Percentiles rank a stretch among this genome's conserved stretches.
Evolutionary conservation across 2,888 invertebrate genomes (phyloP).

Genomic region (Arctia plantaginis): DNA sequence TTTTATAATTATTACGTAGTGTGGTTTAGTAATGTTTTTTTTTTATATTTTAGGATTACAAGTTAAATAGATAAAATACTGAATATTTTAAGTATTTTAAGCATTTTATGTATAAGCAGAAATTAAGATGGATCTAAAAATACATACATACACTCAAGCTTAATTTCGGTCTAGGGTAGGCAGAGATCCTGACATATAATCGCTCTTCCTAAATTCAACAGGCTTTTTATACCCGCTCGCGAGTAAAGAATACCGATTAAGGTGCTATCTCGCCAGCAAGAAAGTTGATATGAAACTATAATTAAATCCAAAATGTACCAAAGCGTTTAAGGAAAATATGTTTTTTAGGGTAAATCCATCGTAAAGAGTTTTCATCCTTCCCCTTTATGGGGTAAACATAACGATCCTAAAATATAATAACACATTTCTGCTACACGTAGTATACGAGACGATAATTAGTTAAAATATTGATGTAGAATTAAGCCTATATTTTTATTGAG

Average conservation of each 20-base stretch:
- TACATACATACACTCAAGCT: no score
- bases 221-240: not conserved
- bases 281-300: not conserved
- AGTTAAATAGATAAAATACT: not conserved
- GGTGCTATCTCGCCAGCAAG: not conserved
- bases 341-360: no score
- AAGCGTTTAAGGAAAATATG: not conserved
- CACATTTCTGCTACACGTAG: not conserved
- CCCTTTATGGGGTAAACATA: not conserved
- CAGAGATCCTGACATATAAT: not conserved
- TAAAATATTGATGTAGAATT: not conserved
- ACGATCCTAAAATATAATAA: not conserved
- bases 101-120: not conserved
- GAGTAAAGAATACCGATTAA: not conserved
- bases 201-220: not conserved
- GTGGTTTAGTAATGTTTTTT: not conserved
- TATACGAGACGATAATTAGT: not conserved
- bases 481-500: conserved; percentile 4
- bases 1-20: not conserved
- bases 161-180: not conserved
- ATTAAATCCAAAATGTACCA: no score
- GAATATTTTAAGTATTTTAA: not conserved
- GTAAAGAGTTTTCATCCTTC: no score
- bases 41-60: not conserved
- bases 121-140: no score